These are phyloP conservation scores for Drosophila lini DNA, from an alignment of 1,140 invertebrate genomes.

Conservation along the genomic window DNA sequence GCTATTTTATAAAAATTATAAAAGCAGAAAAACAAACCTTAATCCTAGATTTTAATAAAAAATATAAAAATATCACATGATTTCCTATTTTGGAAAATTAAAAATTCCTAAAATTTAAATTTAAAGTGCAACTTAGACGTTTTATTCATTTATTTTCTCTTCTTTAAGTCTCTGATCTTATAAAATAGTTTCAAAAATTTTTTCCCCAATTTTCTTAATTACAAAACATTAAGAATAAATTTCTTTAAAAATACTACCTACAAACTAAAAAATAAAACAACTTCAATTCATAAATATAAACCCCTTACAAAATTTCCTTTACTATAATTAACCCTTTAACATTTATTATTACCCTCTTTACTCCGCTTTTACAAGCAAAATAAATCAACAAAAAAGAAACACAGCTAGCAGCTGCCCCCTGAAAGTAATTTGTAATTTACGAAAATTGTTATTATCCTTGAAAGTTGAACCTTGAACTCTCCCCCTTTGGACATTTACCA, in stretches of 20 bases:
- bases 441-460: slow-evolving; percentile 77
- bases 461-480: slow-evolving; percentile 46
- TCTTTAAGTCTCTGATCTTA: background rate
- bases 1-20: background rate
- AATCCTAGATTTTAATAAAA: background rate
- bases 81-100: background rate
- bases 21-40: background rate
- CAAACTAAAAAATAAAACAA: background rate
- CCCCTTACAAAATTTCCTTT: background rate
- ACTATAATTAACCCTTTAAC: background rate
- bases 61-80: background rate
- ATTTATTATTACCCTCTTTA: background rate
- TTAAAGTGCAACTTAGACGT: no score
- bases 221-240: no score
- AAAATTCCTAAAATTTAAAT: no score
- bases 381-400: background rate
- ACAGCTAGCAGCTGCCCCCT: background rate
- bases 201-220: background rate
- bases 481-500: slow-evolving; percentile 30
- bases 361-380: background rate
- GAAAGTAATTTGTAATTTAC: slow-evolving; percentile 76
- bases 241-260: no score
- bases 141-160: no score
- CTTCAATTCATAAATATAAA: no score
- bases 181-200: background rate